Evolutionary conservation across 2,113 vertebrate species (phyloP), one percentile per base, ranked within the genome.

Genomic region (Trichomycterus rosablanca): DNA sequence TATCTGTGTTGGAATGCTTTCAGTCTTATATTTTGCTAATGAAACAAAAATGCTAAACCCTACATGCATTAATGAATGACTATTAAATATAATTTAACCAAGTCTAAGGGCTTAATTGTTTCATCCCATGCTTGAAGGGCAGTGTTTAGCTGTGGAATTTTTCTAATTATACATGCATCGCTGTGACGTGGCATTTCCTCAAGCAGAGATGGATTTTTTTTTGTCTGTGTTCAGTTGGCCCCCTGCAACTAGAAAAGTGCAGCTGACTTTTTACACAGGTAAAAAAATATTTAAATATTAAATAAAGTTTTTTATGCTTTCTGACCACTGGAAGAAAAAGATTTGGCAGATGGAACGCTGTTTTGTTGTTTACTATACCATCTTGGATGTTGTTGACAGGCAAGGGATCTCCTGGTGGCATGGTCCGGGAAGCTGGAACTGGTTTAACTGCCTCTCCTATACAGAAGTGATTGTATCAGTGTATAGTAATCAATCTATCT

Each of bases 371-470:
- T 45, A 8, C 26, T n/a, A 3, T 77, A 97, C 94, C 92, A 82
- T 89, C 76, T 76, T 87, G 84, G 63, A 83, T 81, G 61, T 80
- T 76, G 67, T 28, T 88, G 76, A 89, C 87, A 60, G 93, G 84
- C 2, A 89, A 71, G 15, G 92, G 88, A 74, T 96, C 92, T 0
- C 91, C 83, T 10, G 72, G 42, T 1, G 90, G 87, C 63, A 89
- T 50, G 55, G 81, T 81, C 57, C 89, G 86, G 32, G 93, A 84
- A 66, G 86, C 30, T 69, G 95, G 90, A 5, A 81, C 63, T 22
- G 91, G 86, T 74, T 87, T 92, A 59, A 74, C 80, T 10, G 87
- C 70, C 53, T 90, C 90, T 82, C 84, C 86, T 87, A 81, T 5
- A 76, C 76, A 78, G 20, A 63, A 76, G 68, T 35, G 76, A 28